Percentiles rank a stretch among this genome's conserved stretches.
phyloP scores from a whole-genome alignment of 2,888 invertebrate species.

The Odontomyia ornata region DNA sequence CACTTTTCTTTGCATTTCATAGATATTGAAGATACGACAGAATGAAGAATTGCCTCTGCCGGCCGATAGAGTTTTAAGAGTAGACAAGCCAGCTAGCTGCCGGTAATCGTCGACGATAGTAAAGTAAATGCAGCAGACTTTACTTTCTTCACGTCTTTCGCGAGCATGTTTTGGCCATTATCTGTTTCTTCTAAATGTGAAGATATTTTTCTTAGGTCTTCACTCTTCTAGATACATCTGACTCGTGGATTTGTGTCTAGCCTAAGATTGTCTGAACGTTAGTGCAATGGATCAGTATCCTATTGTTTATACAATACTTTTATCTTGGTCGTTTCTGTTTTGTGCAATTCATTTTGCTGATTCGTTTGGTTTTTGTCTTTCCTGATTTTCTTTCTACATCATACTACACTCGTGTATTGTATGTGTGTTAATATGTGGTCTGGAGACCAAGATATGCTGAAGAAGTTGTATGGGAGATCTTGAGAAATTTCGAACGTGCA shows the following conservation, averaged over 20 bases:
- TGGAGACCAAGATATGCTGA: neutral
- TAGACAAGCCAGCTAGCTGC: neutral
- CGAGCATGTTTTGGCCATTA: neutral
- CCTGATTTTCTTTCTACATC: neutral
- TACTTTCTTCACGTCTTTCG: constrained; percentile 10
- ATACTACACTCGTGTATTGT: neutral
- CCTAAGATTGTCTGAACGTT: neutral
- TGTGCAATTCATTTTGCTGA: neutral
- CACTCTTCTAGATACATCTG: neutral
- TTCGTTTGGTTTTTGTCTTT: neutral
- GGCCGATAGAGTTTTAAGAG: neutral
- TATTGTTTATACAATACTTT: constrained; percentile 12
- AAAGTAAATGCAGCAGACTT: neutral
- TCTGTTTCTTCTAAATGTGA: neutral
- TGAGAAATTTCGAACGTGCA: constrained; percentile 27
- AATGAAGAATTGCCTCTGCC: constrained; percentile 16
- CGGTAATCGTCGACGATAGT: neutral
- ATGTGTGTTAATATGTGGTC: too few relatives aligned
- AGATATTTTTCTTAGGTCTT: neutral
- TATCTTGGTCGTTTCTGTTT: neutral
- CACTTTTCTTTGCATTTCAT: constrained; percentile 12
- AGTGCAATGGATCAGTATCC: constrained; percentile 3
- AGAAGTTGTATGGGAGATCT: constrained; percentile 21
- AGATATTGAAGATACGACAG: constrained; percentile 17
- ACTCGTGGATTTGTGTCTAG: neutral